Evolutionary conservation across 2,113 vertebrate species (phyloP), one percentile per base, ranked within the genome.

Genomic region (Peucedramus taeniatus): DNA sequence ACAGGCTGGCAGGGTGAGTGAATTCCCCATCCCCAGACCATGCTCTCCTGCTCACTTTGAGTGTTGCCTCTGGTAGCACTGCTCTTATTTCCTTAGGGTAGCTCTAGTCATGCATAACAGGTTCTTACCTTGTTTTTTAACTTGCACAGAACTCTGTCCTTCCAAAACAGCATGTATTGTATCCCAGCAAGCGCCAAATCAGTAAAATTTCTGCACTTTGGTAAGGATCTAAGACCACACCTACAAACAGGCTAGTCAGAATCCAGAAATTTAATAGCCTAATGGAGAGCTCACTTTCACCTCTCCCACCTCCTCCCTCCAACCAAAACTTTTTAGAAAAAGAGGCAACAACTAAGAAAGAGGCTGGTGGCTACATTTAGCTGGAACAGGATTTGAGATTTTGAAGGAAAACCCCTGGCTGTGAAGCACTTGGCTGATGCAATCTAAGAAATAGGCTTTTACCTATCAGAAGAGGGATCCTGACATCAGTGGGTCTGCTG

Each of bases 351-450:
- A 80, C 60, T 81, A 64, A 77, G 68, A 83, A 75, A 74, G 57
- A 85, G 77, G 75, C 91, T 95, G 81, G 69, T 97, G 65, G 71
- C 64, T 90, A 51, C 45, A 9, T 82, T 86, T 90, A 89, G 90
- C 93, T 93, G 85, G 89, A 95, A 93, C 40, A 26, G 50, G 60
- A 96, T 96, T 97, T 96, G 53, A 92, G 72, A 93, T 77, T 90
- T 88, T 94, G 92, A 94, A 96, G 96, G 83, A 93, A 94, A 95
- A 78, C 59, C 77, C 86, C 75, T 83, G 83, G 95, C 83, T 96
- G 77, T 5, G 0, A 75, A 93, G 83, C 47, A 83, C 64, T 68
- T 65, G 45, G 89, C 87, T 98, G 98, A 98, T 86, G 97, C 84
- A 98, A 97, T 56, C 44, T 54, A 90, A 97, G 88, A 95, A 92